Evolutionary conservation across 1,140 invertebrate genomes (phyloP).

Genomic region (Frieseomelitta varia): DNA sequence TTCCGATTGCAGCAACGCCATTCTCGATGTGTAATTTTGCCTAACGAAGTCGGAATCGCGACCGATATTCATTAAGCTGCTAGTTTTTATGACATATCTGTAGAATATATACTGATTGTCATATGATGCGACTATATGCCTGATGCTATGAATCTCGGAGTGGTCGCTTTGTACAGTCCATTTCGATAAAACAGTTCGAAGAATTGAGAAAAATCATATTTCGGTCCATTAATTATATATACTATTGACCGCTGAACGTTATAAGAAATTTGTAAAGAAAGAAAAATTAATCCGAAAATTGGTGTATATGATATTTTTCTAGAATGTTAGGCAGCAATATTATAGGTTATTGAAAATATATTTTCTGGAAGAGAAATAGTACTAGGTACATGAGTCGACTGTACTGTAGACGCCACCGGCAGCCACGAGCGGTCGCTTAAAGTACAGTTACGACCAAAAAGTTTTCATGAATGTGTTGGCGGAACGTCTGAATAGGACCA

Average conservation of each 20-base stretch:
- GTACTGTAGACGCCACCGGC: constrained; percentile 75
- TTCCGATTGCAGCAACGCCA: not conserved
- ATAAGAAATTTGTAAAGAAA: constrained; percentile 71
- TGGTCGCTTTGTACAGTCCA: constrained; percentile 65
- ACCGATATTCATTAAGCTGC: constrained; percentile 15
- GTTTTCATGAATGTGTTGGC: not conserved
- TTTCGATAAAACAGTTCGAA: constrained; percentile 31
- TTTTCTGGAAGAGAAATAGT: constrained; percentile 46
- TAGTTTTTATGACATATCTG: constrained; percentile 52
- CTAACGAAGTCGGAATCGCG: not conserved
- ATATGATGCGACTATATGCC: constrained; percentile 70
- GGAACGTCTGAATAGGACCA: constrained; percentile 44
- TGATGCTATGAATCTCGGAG: constrained; percentile 57
- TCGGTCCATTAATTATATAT: constrained; percentile 62
- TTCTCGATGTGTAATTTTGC: not conserved
- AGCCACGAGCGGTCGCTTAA: constrained; percentile 68
- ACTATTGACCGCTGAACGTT: constrained; percentile 71
- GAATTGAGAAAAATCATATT: constrained; percentile 20
- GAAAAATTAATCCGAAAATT: constrained; percentile 74
- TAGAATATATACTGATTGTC: constrained; percentile 68
- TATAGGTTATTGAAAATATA: constrained; percentile 62
- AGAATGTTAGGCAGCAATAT: constrained; percentile 26
- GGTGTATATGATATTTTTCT: constrained; percentile 64
- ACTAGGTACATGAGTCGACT: constrained; percentile 52
- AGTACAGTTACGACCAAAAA: constrained; percentile 62